phyloP scores from a whole-genome alignment of 2,113 vertebrate genomes.

The Archilochus colubris region DNA sequence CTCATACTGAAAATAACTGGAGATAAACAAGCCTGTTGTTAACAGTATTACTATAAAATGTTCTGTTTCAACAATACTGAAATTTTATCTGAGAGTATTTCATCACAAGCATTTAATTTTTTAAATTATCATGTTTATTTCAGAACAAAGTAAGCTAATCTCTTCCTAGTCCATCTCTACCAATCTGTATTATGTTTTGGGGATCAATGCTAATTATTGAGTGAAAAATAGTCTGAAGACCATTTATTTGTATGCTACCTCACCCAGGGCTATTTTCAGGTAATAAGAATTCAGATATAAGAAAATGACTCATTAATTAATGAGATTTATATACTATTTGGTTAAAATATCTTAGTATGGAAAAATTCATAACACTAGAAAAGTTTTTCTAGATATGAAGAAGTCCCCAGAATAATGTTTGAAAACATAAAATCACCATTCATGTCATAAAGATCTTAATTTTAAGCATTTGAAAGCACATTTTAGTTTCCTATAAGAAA shows the following conservation, averaged over 20 bases:
- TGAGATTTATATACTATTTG: background rate
- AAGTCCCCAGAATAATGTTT: background rate
- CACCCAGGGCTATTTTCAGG: background rate
- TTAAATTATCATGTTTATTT: background rate
- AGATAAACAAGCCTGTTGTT: background rate
- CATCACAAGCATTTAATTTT: background rate
- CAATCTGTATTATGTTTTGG: background rate
- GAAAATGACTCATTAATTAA: background rate
- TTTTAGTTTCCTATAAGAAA: background rate
- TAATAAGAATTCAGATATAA: background rate
- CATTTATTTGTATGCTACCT: background rate
- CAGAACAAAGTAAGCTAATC: background rate
- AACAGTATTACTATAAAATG: background rate
- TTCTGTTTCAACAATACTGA: background rate
- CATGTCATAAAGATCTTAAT: background rate
- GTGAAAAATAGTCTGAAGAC: background rate
- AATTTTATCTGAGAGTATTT: background rate
- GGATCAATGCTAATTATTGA: background rate
- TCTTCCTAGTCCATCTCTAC: background rate
- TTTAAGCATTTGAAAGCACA: background rate
- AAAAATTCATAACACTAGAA: background rate
- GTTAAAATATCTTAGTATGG: background rate
- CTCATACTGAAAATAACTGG: background rate
- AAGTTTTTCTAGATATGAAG: background rate
- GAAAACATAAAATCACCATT: background rate